Evolutionary conservation across 2,113 vertebrate genomes (phyloP).

Genomic region (Uria lomvia): DNA sequence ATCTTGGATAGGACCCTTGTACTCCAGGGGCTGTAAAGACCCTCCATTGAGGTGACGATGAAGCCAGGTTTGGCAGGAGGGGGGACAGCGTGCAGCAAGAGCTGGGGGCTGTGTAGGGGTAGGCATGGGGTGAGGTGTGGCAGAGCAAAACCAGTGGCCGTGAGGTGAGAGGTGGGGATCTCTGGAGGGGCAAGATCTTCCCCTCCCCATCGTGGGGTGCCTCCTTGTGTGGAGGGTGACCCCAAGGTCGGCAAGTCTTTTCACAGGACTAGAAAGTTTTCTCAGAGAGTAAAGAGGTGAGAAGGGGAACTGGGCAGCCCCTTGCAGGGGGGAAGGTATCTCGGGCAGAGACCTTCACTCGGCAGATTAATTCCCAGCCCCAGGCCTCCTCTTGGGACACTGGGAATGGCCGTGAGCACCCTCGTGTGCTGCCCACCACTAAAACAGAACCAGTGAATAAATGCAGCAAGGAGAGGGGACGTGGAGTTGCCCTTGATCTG

Average conservation of each 20-base stretch:
- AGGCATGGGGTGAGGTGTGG: neutral
- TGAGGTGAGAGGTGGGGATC: neutral
- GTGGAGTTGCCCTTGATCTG: rapidly evolving
- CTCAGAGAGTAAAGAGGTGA: neutral
- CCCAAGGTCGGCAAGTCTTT: neutral
- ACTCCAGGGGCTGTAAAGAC: neutral
- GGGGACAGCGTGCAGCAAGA: rapidly evolving
- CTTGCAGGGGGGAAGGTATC: neutral
- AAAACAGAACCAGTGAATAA: neutral
- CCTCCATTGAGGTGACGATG: rapidly evolving
- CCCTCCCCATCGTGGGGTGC: rapidly evolving
- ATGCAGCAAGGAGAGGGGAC: neutral
- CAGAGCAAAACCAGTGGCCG: neutral
- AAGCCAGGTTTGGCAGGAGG: neutral
- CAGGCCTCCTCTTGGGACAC: neutral
- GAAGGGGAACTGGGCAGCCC: neutral
- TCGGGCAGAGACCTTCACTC: neutral
- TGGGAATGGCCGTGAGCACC: neutral
- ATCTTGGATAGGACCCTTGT: neutral
- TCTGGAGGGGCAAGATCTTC: neutral
- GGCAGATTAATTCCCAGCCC: neutral
- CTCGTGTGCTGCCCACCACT: neutral
- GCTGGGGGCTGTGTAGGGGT: neutral
- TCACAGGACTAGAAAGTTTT: neutral
- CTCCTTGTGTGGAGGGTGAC: neutral